A percentile compares a stretch with the other conserved stretches of the same genome.
Evolutionary conservation across 2,797 vertebrate genomes (phyloP).

Genomic region (Lepilemur ruficaudatus): DNA sequence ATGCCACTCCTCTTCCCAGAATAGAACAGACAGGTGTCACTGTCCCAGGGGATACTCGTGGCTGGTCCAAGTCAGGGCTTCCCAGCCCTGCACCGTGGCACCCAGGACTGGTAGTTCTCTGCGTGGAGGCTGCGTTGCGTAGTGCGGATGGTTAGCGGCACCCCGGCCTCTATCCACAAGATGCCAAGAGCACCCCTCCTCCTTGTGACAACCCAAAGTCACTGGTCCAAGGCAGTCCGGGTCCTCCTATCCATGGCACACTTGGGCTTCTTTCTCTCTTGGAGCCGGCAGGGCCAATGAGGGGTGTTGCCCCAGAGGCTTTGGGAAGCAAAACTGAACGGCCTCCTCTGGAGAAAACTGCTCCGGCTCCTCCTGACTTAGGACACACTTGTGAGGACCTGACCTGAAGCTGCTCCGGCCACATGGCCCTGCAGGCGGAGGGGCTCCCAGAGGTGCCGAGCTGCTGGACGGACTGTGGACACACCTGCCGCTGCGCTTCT

Average conservation of each 20-base stretch:
- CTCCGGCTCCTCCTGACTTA: neutral
- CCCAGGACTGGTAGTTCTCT: neutral
- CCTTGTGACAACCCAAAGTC: too few species aligned
- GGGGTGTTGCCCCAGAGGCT: neutral
- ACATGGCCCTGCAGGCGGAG: accelerated
- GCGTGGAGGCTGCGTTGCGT: accelerated
- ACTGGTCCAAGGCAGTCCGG: accelerated
- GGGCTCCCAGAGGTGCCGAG: accelerated
- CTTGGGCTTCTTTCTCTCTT: too few species aligned
- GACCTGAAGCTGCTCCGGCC: accelerated
- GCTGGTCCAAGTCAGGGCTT: too few species aligned
- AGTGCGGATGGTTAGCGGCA: accelerated
- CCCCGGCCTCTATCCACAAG: neutral
- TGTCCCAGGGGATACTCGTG: accelerated
- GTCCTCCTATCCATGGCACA: too few species aligned
- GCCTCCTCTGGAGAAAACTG: neutral
- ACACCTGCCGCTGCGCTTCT: neutral
- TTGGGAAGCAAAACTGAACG: neutral
- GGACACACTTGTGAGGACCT: accelerated
- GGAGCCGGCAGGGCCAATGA: too few species aligned
- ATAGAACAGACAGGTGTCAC: neutral
- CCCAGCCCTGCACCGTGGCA: accelerated
- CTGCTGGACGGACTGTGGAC: accelerated
- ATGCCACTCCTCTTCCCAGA: neutral
- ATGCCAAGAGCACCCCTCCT: too few species aligned